These are phyloP conservation scores for Drosophila sechellia DNA, from an alignment of 1,140 invertebrate genomes.

Conservation along the genomic window DNA sequence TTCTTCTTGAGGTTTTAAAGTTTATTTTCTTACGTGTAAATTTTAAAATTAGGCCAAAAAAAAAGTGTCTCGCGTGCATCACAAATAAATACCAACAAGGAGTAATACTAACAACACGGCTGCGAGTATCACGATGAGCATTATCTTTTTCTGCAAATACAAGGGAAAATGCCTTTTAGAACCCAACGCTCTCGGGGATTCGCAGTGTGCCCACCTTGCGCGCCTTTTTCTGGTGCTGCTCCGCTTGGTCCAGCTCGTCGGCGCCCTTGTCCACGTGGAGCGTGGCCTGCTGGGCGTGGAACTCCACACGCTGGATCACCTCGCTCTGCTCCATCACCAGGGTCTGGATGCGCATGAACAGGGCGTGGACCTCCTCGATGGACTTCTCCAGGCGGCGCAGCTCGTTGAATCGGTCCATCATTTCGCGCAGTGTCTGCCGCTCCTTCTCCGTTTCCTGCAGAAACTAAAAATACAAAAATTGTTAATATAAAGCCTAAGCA, in stretches of 20 bases:
- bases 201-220: constrained; percentile 64
- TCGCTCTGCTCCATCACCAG: constrained; percentile 83
- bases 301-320: constrained; percentile 80
- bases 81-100: constrained; percentile 80
- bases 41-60: constrained; percentile 34
- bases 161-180: neutral
- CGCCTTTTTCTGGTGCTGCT: constrained; percentile 70
- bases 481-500: neutral
- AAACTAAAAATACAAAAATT: constrained; percentile 44
- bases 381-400: constrained; percentile 81
- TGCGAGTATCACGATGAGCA: constrained; percentile 70
- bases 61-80: constrained; percentile 35
- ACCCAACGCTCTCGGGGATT: neutral
- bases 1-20: neutral
- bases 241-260: constrained; percentile 73
- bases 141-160: constrained; percentile 78
- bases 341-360: constrained; percentile 81
- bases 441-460: constrained; percentile 83
- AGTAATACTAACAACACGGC: constrained; percentile 72
- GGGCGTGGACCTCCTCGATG: constrained; percentile 81
- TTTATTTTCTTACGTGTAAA: constrained; percentile 41
- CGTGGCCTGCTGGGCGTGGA: constrained; percentile 80
- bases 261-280: constrained; percentile 75
- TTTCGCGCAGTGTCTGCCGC: constrained; percentile 70
- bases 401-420: constrained; percentile 81